Conservation (phyloP, 2,888 invertebrate genomes). For the Drosophila formosana region DNA sequence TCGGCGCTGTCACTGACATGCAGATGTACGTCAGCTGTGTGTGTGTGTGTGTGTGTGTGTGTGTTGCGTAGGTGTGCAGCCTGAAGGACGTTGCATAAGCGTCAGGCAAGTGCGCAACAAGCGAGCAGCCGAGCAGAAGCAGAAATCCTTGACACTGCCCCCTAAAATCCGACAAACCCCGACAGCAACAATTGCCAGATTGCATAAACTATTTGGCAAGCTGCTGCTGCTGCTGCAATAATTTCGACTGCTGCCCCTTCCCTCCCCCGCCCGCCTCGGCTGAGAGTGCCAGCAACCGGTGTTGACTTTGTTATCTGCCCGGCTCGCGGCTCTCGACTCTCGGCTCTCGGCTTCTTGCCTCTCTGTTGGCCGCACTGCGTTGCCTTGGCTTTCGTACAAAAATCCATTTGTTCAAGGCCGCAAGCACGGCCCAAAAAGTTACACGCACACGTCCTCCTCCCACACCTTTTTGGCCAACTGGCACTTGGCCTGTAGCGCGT, state of each 20-base stretch:
- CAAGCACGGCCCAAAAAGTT: conserved; percentile 13
- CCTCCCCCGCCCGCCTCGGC: not conserved
- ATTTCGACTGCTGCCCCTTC: conserved; percentile 13
- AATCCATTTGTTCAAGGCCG: conserved; percentile 59
- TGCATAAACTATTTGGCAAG: conserved; percentile 55
- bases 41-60: conserved; percentile 12
- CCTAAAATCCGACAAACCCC: conserved; percentile 25
- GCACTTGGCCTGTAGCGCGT: conserved; percentile 1
- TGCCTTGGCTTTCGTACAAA: conserved; percentile 46
- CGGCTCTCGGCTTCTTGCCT: conserved; percentile 1
- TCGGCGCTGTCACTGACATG: conserved; percentile 58
- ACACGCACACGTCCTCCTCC: conserved; percentile 9
- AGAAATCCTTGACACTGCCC: conserved; percentile 61
- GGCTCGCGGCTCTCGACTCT: not conserved
- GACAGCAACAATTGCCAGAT: conserved; percentile 60
- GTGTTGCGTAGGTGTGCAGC: conserved; percentile 43
- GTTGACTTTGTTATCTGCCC: conserved; percentile 46
- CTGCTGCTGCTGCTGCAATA: conserved; percentile 41
- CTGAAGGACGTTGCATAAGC: conserved; percentile 72
- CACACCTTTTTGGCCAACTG: conserved; percentile 6
- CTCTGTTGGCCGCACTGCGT: not conserved
- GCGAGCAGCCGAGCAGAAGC: conserved; percentile 27
- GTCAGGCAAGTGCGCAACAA: conserved; percentile 67
- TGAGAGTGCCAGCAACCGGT: conserved; percentile 13
- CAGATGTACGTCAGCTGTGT: conserved; percentile 61